Percentiles rank a stretch among this genome's conserved stretches.
Evolutionary conservation across 2,888 invertebrate species (phyloP).

Genomic region (Pyralis farinalis): DNA sequence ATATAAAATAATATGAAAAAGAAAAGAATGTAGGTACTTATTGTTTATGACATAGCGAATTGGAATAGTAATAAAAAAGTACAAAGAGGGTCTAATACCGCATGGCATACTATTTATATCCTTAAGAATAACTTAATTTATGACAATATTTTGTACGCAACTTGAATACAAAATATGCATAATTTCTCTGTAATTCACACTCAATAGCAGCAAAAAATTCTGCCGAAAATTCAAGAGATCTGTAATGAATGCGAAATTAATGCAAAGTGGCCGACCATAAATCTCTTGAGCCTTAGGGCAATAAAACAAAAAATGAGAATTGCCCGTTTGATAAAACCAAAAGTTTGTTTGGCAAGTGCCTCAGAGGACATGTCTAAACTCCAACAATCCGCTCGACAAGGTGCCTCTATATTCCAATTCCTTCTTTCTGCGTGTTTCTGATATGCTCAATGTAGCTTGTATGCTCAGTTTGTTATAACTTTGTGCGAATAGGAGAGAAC

Average conservation of each 20-base stretch:
- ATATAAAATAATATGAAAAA: too few species aligned
- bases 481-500: too few species aligned
- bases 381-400: constrained; percentile 29
- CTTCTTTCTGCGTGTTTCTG: constrained; percentile 34
- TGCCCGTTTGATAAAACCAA: constrained; percentile 75
- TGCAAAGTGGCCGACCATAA: constrained; percentile 72
- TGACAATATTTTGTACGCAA: constrained; percentile 25
- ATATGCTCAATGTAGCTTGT: constrained; percentile 28
- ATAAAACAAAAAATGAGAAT: constrained; percentile 76
- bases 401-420: constrained; percentile 47
- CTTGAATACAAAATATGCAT: constrained; percentile 33
- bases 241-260: constrained; percentile 76
- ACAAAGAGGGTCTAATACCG: background rate
- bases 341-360: constrained; percentile 70
- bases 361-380: constrained; percentile 48
- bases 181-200: constrained; percentile 48
- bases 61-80: background rate
- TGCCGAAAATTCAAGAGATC: constrained; percentile 56
- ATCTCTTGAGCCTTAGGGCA: constrained; percentile 66
- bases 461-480: background rate
- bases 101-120: constrained; percentile 15
- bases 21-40: too few species aligned
- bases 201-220: constrained; percentile 48
- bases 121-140: constrained; percentile 24
- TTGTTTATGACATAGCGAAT: constrained; percentile 25